Evolutionary conservation across 2,888 invertebrate species (phyloP).

Genomic region (Rhodophaea formosa): DNA sequence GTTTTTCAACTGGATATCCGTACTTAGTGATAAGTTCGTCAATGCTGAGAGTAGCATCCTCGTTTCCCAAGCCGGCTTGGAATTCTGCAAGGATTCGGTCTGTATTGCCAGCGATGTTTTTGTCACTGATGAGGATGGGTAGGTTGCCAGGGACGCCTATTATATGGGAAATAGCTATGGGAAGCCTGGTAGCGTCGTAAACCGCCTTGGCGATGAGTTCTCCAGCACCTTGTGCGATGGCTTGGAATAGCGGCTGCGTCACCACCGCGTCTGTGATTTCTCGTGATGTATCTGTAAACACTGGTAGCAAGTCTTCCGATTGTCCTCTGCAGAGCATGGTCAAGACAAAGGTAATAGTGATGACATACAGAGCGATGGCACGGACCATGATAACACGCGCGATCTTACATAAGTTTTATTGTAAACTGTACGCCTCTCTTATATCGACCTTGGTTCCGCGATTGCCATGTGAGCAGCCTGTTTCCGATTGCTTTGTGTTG

Average conservation of each 20-base stretch:
- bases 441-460: neutral
- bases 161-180: neutral
- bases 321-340: neutral
- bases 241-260: conserved; percentile 2
- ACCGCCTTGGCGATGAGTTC: conserved; percentile 5
- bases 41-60: conserved; percentile 48
- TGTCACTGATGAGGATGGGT: conserved; percentile 1
- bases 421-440: conserved; percentile 1
- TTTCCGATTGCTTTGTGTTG: no score
- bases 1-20: conserved; percentile 60
- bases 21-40: conserved; percentile 59
- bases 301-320: conserved; percentile 26
- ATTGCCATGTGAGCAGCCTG: no score
- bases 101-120: conserved; percentile 37
- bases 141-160: conserved; percentile 11
- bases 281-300: neutral
- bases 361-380: neutral
- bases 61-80: conserved; percentile 28
- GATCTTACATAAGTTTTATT: conserved; percentile 1
- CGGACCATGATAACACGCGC: conserved; percentile 30
- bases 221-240: neutral
- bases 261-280: neutral
- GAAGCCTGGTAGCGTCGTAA: neutral
- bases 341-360: neutral
- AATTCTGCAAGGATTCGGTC: conserved; percentile 38